These are phyloP conservation scores for Euleptes europaea DNA, from an alignment of 2,113 vertebrate genomes.

Conservation along the genomic window DNA sequence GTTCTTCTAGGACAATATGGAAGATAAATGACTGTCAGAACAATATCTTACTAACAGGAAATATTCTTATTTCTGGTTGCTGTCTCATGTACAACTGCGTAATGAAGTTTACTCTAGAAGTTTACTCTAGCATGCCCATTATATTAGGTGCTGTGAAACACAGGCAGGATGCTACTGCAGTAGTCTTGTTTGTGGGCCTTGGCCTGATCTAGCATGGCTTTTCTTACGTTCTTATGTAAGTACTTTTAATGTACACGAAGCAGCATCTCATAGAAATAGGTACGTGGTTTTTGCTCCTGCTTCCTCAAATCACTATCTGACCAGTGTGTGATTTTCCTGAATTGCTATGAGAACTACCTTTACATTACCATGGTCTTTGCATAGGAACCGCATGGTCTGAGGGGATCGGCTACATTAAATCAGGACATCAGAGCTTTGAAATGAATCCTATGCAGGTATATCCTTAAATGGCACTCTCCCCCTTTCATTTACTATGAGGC, in stretches of 20 bases:
- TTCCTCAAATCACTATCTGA: neutral
- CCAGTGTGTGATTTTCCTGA: neutral
- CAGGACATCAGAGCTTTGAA: neutral
- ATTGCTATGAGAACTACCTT: neutral
- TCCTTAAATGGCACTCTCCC: neutral
- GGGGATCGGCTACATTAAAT: neutral
- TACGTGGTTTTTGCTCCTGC: neutral
- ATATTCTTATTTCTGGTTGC: neutral
- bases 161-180: too few species aligned
- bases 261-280: neutral
- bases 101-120: neutral
- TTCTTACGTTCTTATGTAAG: too few species aligned
- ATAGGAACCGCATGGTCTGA: neutral
- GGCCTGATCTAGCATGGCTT: too few species aligned
- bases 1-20: constrained; percentile 22
- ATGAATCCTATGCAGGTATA: neutral
- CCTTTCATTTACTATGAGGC: neutral
- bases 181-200: too few species aligned
- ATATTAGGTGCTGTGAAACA: too few species aligned
- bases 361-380: neutral
- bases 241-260: neutral
- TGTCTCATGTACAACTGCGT: neutral
- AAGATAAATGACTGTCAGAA: constrained; percentile 34
- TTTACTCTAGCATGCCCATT: too few species aligned
- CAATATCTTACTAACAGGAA: constrained; percentile 22